phyloP scores from a whole-genome alignment of 2,113 vertebrate genomes.

The Oncorhynchus mykiss region DNA sequence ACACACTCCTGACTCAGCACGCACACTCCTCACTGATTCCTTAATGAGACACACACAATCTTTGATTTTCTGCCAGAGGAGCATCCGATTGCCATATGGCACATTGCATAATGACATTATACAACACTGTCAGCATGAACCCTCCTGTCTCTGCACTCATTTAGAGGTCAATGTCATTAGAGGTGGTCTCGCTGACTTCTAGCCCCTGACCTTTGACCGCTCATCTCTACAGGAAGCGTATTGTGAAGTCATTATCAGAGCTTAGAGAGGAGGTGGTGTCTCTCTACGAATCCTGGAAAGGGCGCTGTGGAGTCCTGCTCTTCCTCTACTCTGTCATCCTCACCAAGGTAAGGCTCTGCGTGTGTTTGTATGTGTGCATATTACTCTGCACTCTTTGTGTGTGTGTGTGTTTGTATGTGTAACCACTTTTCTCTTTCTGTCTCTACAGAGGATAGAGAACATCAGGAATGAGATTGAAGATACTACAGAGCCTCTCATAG shows the following conservation, averaged over 20 bases:
- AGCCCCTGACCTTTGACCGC: no score
- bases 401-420: neutral
- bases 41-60: neutral
- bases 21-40: neutral
- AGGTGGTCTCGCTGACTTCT: no score
- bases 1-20: neutral
- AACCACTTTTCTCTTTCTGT: slow-evolving; percentile 7
- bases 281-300: slow-evolving; percentile 89
- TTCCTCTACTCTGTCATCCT: slow-evolving; percentile 98
- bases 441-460: slow-evolving; percentile 92
- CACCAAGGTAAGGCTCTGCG: slow-evolving; percentile 54
- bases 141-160: no score
- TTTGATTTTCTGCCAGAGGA: slow-evolving; percentile 40
- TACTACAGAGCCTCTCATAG: slow-evolving; percentile 91
- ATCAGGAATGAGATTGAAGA: slow-evolving; percentile 99
- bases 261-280: slow-evolving; percentile 89
- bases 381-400: slow-evolving; percentile 4
- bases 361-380: neutral
- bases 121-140: slow-evolving; percentile 54
- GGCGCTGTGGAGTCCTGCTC: slow-evolving; percentile 95
- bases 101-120: slow-evolving; percentile 28
- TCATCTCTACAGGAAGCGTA: slow-evolving; percentile 77
- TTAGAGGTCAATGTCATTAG: no score
- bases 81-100: slow-evolving; percentile 52
- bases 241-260: slow-evolving; percentile 82